phyloP scores from a whole-genome alignment of 2,888 invertebrate species.

The Troides aeacus region DNA sequence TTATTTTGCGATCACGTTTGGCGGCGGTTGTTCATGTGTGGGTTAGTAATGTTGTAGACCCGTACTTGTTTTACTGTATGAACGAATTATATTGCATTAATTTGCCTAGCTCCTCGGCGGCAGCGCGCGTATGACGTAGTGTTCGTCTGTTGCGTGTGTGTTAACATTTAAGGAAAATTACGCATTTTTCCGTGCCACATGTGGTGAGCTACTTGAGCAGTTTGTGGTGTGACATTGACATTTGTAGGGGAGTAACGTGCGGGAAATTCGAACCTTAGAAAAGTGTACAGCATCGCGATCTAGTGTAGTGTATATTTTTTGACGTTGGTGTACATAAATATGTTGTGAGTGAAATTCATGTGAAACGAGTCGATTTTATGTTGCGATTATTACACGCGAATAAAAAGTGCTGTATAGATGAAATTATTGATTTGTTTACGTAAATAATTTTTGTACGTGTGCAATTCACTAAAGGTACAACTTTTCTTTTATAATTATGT shows the following conservation, averaged over 20 bases:
- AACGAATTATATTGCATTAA: conserved; percentile 42
- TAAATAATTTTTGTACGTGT: conserved; percentile 33
- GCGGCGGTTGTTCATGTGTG: conserved; percentile 52
- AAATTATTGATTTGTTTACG: conserved; percentile 55
- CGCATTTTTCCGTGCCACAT: conserved; percentile 39
- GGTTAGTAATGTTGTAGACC: conserved; percentile 46
- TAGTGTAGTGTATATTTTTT: conserved; percentile 28
- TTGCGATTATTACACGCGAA: conserved; percentile 44
- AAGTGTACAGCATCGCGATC: conserved; percentile 31
- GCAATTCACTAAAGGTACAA: conserved; percentile 18
- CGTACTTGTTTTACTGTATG: conserved; percentile 42
- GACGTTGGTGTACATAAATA: conserved; percentile 25
- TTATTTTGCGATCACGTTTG: conserved; percentile 40
- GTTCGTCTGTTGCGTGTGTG: conserved; percentile 21
- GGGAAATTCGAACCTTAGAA: conserved; percentile 55
- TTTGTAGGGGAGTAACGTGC: conserved; percentile 49
- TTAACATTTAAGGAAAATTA: conserved; percentile 36
- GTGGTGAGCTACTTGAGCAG: conserved; percentile 36
- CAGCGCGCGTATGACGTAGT: conserved; percentile 32
- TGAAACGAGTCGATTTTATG: conserved; percentile 59
- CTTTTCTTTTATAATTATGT: too few relatives aligned
- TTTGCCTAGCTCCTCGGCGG: conserved; percentile 37
- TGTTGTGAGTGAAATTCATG: conserved; percentile 62
- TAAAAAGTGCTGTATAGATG: conserved; percentile 55
- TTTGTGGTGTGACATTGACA: conserved; percentile 60